Base-by-base conservation (phyloP, 2,797 vertebrate species). In the Galago senegalensis region DNA sequence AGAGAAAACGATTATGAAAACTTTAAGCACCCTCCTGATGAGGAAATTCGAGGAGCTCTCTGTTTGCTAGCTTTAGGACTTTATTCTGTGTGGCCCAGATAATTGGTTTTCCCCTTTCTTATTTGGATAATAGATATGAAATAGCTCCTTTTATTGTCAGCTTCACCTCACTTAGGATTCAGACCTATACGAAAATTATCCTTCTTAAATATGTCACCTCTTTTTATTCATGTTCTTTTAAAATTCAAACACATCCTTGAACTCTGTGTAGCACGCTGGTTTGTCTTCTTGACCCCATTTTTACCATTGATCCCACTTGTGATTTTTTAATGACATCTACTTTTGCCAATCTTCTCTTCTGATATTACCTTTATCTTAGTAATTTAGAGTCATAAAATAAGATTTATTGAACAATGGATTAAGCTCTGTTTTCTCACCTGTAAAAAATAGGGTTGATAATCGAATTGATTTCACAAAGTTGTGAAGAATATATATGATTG, bases 61-160 rank as follows among this genome's bases (percentile, higher is more conserved):
- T 87, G 95, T 96, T 80, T 25, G 95, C 25, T 87, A 61, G 93
- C 75, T 18, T 31, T 95, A 70, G 49, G 86, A 43, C 58, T 58
- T 84, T n/a, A 56, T 92, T 80, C 31, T 17, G 8, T n/a, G 0
- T n/a, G 60, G 67, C 10, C 12, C n/a, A 53, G 21, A 34, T 60
- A 46, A 53, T 11, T 76, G 43, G 9, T 72, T 56, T 90, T 43
- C 1, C 29, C n/a, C 8, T 80, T 75, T 76, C 73, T 94, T 88
- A 56, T 77, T 56, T 34, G 76, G 40, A 53, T 86, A 63, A 34
- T 31, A 88, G 21, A 34, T 67, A 27, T 83, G 79, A 93, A 61
- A 65, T 70, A 58, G 46, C 53, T 89, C 31, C 82, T 85, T 90
- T 81, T 31, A 40, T 46, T 89, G 69, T 87, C 58, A 67, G 25